Evolutionary conservation across 1,140 invertebrate genomes (phyloP), one percentile per base, ranked within the genome.

Genomic region (Tyrophagus putrescentiae): DNA sequence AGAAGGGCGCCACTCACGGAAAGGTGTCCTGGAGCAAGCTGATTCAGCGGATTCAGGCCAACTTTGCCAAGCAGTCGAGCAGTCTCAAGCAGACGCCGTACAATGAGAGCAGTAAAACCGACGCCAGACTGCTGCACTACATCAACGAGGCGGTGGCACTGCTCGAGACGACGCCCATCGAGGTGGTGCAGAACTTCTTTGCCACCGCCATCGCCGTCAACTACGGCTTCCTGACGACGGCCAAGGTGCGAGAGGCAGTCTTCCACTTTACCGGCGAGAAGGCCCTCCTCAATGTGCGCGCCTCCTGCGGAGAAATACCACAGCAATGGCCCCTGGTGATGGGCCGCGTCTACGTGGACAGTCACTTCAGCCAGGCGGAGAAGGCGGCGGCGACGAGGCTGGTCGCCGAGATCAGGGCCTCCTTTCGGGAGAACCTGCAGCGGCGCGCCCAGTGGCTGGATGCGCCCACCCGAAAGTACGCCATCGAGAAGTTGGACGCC

Each of bases 161-260:
- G 31, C 18, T 48, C 13, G 45, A 48, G 21, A 48, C 13, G 9
- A 48, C 45, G 18, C 27, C 32, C 50, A 7, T 34, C 45, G 5
- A 58, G 58, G 27, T 57, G 32, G 6, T 57, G 53, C 4, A 64
- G 60, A 32, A 56, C 59, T 27, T 18, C 18, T 33, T 23, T 9
- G n/a, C 23, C 5, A 18, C 53, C 60, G 67, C 67, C 4, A 44
- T 73, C 16, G 68, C 68, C 4, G 73, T 72, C 56, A 72, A 72
- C 41, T 45, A 73, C 18, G 65, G 73, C 16, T 73, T 72, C 72
- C 27, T 69, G 18, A 68, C 45, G 21, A 48, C 72, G 34, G 67
- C 71, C 61, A 48, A 48, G 31, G 23, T 48, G 7, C 45, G 45
- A 7, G 45, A 48, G 18, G 21, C 36, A 39, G 36, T 39, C 13